phyloP scores from a whole-genome alignment of 2,888 invertebrate genomes.

The Agonum fuliginosum region DNA sequence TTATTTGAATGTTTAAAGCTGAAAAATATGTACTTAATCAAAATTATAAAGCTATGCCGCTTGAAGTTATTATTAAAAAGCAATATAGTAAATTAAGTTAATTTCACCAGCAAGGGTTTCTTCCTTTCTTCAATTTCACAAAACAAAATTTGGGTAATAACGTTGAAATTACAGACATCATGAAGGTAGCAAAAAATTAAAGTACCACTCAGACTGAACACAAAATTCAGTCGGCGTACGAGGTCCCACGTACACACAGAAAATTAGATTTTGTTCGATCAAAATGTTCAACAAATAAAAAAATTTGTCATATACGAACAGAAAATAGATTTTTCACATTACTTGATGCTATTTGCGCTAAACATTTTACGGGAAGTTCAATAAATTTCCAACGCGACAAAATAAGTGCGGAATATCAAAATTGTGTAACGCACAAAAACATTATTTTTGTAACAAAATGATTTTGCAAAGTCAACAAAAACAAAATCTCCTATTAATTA shows the following conservation, averaged over 20 bases:
- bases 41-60: slow-evolving; percentile 34
- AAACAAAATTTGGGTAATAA: slow-evolving; percentile 33
- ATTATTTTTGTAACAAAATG: slow-evolving; percentile 7
- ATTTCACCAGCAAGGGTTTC: slow-evolving; percentile 15
- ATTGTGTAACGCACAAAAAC: too few relatives aligned
- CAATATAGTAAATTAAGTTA: slow-evolving; percentile 40
- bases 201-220: background rate
- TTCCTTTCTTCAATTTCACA: slow-evolving; percentile 34
- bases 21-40: background rate
- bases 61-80: slow-evolving; percentile 41
- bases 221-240: background rate
- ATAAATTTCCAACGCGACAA: too few relatives aligned
- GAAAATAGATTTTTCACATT: background rate
- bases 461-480: background rate
- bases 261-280: slow-evolving; percentile 36
- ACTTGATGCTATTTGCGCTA: background rate
- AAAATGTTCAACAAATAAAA: slow-evolving; percentile 20
- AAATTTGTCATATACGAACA: slow-evolving; percentile 6
- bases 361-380: too few relatives aligned
- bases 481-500: background rate
- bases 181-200: slow-evolving; percentile 4
- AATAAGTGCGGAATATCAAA: too few relatives aligned
- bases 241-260: background rate
- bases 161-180: slow-evolving; percentile 31
- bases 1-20: slow-evolving; percentile 22